Base-by-base conservation (phyloP, 2,888 invertebrate species). In the Ormyrus nitidulus region DNA sequence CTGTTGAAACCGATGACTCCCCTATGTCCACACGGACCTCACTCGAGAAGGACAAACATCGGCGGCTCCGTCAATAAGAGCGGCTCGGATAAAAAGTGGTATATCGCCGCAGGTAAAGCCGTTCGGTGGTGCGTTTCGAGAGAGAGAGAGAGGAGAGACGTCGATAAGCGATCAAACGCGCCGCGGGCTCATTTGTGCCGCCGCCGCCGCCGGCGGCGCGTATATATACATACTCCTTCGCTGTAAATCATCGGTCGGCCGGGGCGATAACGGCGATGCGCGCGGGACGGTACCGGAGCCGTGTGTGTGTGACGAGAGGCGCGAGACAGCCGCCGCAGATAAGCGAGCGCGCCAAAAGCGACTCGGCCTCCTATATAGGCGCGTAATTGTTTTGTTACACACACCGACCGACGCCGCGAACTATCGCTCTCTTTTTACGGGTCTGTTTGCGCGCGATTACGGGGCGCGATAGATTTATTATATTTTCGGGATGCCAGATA, bases 81-180 rank as follows among this genome's bases (percentile, higher is more conserved):
- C 34, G 34, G 34, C 34, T 51, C 8, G 4, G 13, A 1, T 34
- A 68, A 66, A 61, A 66, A 61, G 34, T 7, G 48, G 49, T 56
- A 66, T 61, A 61, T 61, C 54, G 48, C 34, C 34, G 34, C 73
- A 66, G 68, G 68, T 79, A 34, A 19, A 46, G 51, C 5, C n/a
- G n/a, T 49, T 49, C 56, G 44, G 48, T 0, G 10, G 1, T 34
- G 9, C 8, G 9, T 11, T 34, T 34, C 34, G 34, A 11, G 53
- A n/a, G 10, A n/a, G 48, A 48, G 54, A 58, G 62, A 19, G 48
- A 19, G 19, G 4, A 46, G 5, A 62, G 62, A 49, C 65, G 68
- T 72, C 80, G 75, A 80, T 76, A 80, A 80, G 76, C 72, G 49
- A 80, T 80, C 80, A 80, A 76, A 80, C 19, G 66, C 5, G 49